Base-by-base conservation (phyloP, 1,140 invertebrate species). In the Lasioglossum albipes region DNA sequence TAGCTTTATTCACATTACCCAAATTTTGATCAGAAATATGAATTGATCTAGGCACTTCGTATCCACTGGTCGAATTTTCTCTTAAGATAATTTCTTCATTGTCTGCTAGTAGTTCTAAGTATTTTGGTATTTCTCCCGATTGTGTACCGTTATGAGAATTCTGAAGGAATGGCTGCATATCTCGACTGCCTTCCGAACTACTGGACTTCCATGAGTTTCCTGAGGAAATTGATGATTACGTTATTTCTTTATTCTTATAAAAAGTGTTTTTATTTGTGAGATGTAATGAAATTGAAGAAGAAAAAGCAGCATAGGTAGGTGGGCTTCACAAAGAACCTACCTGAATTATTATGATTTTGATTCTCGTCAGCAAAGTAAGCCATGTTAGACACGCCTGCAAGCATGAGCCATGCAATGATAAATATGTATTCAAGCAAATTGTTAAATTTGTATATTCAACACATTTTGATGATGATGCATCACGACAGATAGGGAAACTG, bases 11-110 rank as follows among this genome's bases (percentile, higher is more conserved):
- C 62, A 72, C 67, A 61, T 83, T 89, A 13, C 75, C 49, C 22
- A 84, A 45, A 59, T 76, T 87, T 49, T 79, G 81, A 83, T 84
- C 80, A 4, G 76, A 74, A 18, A 91, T 82, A 22, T 88, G 88
- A 22, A 91, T 90, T 0, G 93, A 92, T 68, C 94, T 89, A 18
- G 95, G 95, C 22, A 95, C 90, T 90, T 95, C 95, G 87, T 95
- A 95, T 12, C 94, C 95, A 83, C 94, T 95, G 61, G 90, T 90
- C 2, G 92, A 89, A n/a, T 91, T 91, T 18, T 92, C 91, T 4
- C 89, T 75, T 12, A 92, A 87, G 10, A 93, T 90, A 59, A 91
- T 91, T 78, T 94, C 94, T 61, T 94, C 93, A 83, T 84, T 88
- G 52, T 93, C 90, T 9, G 91, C 89, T 45, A 95, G 90, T 59